phyloP scores from a whole-genome alignment of 1,140 invertebrate species.

The Aethina tumida region DNA sequence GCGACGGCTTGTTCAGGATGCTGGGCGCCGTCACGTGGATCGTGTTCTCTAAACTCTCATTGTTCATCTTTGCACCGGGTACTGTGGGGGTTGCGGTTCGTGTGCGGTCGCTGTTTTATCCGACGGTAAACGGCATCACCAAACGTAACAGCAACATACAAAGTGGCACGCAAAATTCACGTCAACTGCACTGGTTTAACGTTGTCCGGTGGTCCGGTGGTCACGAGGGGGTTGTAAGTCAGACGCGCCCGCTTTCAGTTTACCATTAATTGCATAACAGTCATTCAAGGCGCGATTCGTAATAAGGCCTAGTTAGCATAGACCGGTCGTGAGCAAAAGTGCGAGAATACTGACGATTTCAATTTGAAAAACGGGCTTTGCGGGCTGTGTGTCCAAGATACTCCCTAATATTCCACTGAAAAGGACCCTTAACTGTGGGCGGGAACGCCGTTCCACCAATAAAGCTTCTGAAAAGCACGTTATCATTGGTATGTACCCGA shows the following conservation, averaged over 20 bases:
- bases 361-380: conserved; percentile 30
- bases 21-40: conserved; percentile 37
- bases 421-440: conserved; percentile 27
- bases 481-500: conserved; percentile 14
- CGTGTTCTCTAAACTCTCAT: conserved; percentile 32
- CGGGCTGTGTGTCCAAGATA: conserved; percentile 28
- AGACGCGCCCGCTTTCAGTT: too few species aligned
- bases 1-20: conserved; percentile 35
- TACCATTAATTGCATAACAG: too few species aligned
- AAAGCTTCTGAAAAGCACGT: conserved; percentile 14
- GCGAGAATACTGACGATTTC: conserved; percentile 31
- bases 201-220: not conserved
- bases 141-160: too few species aligned
- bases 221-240: too few species aligned
- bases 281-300: conserved; percentile 2
- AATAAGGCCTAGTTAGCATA: conserved; percentile 5
- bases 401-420: conserved; percentile 35
- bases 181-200: too few species aligned
- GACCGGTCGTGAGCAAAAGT: conserved; percentile 26
- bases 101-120: conserved; percentile 4
- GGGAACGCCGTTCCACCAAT: conserved; percentile 28
- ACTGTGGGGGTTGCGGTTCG: conserved; percentile 2
- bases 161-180: too few species aligned
- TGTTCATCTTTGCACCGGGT: conserved; percentile 27
- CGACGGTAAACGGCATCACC: conserved; percentile 8